Evolutionary conservation across 2,113 vertebrate genomes (phyloP), one percentile per base, ranked within the genome.

Genomic region (Polyodon spathula): DNA sequence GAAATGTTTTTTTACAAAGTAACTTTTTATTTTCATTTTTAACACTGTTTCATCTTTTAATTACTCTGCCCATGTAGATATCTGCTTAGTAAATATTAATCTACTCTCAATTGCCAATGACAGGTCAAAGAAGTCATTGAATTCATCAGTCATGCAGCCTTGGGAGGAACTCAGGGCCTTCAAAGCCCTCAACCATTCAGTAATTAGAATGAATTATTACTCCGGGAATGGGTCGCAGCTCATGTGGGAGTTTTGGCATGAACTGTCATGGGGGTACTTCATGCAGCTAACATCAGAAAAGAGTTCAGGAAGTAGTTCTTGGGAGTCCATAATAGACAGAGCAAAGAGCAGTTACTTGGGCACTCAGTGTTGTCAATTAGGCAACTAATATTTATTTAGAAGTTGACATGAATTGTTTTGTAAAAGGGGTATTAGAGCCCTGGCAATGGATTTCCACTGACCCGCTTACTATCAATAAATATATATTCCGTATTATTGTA

Each of bases 191-290:
- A 78, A 56, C 73, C 83, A 67, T 69, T 50, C 56, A 63, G 77
- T 87, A 88, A 88, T 92, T 88, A 90, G 81, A 75, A 76, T 79
- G 88, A 87, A 89, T 79, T 85, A 86, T 83, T 68, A 84, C 85
- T 83, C 63, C 71, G 48, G 85, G 84, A 71, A 11, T 76, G 72
- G 38, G 39, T 66, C 8, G 4, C 65, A 58, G 52, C 5, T 43
- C 63, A 17, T 58, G 56, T 15, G 63, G 61, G 0, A 0, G 41
- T 63, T 58, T 57, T 0, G 0, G 53, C 64, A 63, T 67, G 67
- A 66, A 68, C 73, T 65, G 17, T 54, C 74, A 64, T 51, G 64
- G 75, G 77, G 59, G 69, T 75, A 78, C 57, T 6, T 37, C 61
- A 65, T 70, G 70, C 68, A 65, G 69, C 60, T 73, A 67, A 68